A percentile compares a stretch with the other conserved stretches of the same genome.
Conservation (phyloP, 92 coral and sea anemone genomes). For the Porites divaricata region DNA sequence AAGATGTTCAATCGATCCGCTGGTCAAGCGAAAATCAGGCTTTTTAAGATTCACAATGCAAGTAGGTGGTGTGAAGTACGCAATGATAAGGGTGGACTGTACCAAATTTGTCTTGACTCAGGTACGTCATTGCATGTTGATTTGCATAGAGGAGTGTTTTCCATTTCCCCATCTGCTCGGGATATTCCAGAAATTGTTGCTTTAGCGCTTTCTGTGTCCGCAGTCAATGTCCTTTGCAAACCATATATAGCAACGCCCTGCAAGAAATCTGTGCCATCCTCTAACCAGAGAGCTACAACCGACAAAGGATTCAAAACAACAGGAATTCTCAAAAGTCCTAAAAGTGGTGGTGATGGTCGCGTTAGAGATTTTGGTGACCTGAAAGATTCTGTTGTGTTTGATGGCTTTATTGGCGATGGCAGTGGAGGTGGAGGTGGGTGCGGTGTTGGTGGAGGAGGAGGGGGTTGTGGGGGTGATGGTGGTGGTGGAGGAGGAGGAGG, state of each 20-base stretch:
- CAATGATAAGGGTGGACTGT: conserved; percentile 35
- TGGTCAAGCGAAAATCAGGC: conserved; percentile 13
- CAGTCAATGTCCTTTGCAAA: conserved; percentile 61
- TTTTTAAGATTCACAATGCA: neutral
- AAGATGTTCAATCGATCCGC: neutral
- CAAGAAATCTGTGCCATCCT: conserved; percentile 38
- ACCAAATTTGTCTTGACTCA: conserved; percentile 24
- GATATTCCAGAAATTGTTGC: conserved; percentile 60
- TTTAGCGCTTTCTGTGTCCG: conserved; percentile 46
- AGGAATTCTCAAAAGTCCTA: too few species aligned
- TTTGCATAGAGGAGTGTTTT: conserved; percentile 30
- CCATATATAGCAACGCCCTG: conserved; percentile 44
- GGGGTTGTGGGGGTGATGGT: too few species aligned
- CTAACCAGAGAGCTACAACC: conserved; percentile 3
- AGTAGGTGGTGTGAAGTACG: conserved; percentile 55
- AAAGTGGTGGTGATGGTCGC: too few species aligned
- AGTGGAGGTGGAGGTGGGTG: neutral
- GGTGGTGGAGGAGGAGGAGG: neutral
- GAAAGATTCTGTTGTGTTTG: too few species aligned
- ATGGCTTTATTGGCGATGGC: neutral
- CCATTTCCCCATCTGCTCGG: conserved; percentile 22
- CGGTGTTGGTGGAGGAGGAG: too few species aligned
- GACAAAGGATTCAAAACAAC: neutral
- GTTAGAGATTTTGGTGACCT: too few species aligned
- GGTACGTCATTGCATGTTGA: conserved; percentile 21